Base-by-base conservation (phyloP, 2,888 invertebrate genomes). In the Ernsta delagoae region DNA sequence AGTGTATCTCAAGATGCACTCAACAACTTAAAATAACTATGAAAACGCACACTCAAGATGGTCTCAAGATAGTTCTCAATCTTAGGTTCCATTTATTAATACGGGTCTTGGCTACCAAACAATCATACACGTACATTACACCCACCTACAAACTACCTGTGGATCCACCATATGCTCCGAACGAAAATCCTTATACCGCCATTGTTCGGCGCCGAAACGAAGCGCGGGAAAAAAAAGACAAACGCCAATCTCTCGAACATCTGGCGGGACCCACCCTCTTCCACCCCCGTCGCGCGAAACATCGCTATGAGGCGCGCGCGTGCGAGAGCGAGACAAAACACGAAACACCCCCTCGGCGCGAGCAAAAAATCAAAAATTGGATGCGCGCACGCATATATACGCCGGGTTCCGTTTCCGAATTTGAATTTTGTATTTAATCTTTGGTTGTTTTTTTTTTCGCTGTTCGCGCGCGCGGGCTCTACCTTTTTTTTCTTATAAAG, bases 191-290 rank as follows among this genome's bases (percentile, higher is more conserved):
- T 74, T 75, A 74, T 75, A 64, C 80, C 84, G 65, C 80, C 84
- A 87, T 87, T 87, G 87, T 87, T 80, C 79, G 70, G 75, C 74
- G 75, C 80, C 78, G 80, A 83, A 79, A 76, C 82, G 79, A 81
- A 81, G 73, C 74, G 71, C 75, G 74, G 74, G 75, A 76, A 78
- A 81, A 77, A 81, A 79, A 82, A 79, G 80, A 81, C 12, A 65
- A 65, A 65, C 65, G 65, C 39, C 59, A 45, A 66, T 77, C 77
- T 74, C 72, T 75, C 71, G 74, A 87, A 87, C 87, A 87, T 87
- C 87, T 87, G 87, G 82, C 84, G 82, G 72, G 75, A n/a, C 72
- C 78, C 56, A 83, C 84, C 84, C 85, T 81, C 79, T 76, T 74
- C 78, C 82, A 79, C 83, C 85, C 84, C 80, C 83, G 78, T 56